Evolutionary conservation across 1,140 invertebrate genomes (phyloP).

Genomic region (Phortica variegata): DNA sequence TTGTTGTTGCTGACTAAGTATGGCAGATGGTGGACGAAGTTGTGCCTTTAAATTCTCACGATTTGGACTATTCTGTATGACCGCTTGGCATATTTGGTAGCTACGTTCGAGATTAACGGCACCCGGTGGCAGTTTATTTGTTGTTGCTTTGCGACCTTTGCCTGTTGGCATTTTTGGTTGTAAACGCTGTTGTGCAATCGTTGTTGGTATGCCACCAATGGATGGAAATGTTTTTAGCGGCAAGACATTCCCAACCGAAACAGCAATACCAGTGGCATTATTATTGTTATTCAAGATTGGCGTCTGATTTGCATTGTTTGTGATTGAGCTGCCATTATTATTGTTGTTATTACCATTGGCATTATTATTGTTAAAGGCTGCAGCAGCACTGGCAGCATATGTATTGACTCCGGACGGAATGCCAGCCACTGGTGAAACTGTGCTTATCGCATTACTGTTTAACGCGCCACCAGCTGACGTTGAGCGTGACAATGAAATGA

Average conservation of each 20-base stretch:
- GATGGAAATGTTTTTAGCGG: constrained; percentile 56
- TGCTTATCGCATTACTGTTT: constrained; percentile 14
- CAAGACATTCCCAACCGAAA: constrained; percentile 27
- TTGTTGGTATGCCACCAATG: constrained; percentile 51
- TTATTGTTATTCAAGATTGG: constrained; percentile 21
- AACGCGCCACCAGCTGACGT: constrained; percentile 16
- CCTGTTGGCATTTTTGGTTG: constrained; percentile 45
- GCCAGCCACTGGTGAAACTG: constrained; percentile 21
- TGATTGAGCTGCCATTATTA: too few relatives aligned
- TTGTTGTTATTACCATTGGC: background rate
- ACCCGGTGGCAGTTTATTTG: constrained; percentile 76
- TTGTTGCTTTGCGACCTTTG: constrained; percentile 59
- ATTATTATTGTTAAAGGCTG: constrained; percentile 3
- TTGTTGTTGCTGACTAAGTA: constrained; percentile 58
- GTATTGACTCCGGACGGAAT: constrained; percentile 37
- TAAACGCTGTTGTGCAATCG: constrained; percentile 56
- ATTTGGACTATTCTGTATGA: constrained; percentile 90
- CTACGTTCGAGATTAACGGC: constrained; percentile 90
- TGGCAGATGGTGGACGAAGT: constrained; percentile 75
- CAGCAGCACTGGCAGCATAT: constrained; percentile 27
- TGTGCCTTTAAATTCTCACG: constrained; percentile 82
- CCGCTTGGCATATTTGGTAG: constrained; percentile 94
- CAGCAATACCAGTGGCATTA: constrained; percentile 12
- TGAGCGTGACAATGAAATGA: constrained; percentile 47
- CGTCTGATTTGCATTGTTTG: constrained; percentile 2